Evolutionary conservation across 2,797 vertebrate species (phyloP).

Genomic region (Crocodylus rhombifer): DNA sequence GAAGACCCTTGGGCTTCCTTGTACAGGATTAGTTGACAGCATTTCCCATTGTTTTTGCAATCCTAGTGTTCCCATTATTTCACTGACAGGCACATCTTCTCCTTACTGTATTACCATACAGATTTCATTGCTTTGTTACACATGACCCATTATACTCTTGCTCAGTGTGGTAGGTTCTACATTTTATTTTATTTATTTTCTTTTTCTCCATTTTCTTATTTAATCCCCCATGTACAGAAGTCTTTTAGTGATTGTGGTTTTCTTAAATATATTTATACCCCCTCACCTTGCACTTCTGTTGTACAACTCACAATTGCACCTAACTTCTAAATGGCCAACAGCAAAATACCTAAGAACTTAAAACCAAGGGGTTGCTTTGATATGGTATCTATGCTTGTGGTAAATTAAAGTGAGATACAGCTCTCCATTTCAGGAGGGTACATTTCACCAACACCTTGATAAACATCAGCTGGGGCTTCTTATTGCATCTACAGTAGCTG

Average conservation of each 20-base stretch:
- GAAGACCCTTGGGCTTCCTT: neutral
- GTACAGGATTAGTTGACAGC: neutral
- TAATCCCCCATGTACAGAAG: neutral
- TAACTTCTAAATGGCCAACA: neutral
- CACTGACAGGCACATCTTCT: neutral
- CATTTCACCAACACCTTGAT: neutral
- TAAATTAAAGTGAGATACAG: conserved; percentile 24
- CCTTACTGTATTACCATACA: neutral
- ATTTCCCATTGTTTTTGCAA: neutral
- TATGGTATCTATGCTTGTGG: neutral
- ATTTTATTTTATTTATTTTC: neutral
- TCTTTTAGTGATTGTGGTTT: neutral
- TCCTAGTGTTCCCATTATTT: neutral
- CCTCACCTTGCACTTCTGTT: neutral
- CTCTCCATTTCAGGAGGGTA: neutral
- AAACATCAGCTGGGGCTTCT: conserved; percentile 47
- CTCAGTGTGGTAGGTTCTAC: neutral
- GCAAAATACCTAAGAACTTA: neutral
- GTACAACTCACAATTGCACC: neutral
- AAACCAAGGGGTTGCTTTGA: neutral
- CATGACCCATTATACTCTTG: neutral
- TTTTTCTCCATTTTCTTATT: neutral
- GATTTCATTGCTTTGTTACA: neutral
- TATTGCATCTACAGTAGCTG: conserved; percentile 44
- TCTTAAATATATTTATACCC: neutral